Conservation (phyloP, 2,113 vertebrate genomes). For the Sylvietta virens region DNA sequence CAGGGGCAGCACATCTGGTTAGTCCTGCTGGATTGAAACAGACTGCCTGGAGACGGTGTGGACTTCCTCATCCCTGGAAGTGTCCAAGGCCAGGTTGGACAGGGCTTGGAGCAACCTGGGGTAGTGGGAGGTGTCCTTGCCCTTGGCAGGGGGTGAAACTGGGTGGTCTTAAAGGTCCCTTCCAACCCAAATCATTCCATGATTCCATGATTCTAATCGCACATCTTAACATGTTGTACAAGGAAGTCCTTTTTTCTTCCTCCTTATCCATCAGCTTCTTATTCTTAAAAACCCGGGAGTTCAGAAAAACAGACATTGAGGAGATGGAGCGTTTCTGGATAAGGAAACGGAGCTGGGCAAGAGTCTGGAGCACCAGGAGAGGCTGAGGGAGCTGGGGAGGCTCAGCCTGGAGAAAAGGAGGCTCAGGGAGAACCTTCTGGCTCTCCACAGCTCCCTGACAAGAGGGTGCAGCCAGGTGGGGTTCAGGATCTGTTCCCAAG, state of each 20-base stretch:
- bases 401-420: not conserved
- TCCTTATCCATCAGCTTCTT: not conserved
- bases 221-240: fast-evolving
- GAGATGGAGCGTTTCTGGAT: not conserved
- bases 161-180: not conserved
- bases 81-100: not conserved
- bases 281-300: not conserved
- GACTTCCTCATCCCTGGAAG: not conserved
- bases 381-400: not conserved
- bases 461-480: not conserved
- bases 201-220: not conserved
- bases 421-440: fast-evolving
- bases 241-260: not conserved
- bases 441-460: not conserved
- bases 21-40: not conserved
- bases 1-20: fast-evolving
- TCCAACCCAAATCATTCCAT: not conserved
- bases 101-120: not conserved
- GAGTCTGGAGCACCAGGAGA: not conserved
- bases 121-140: not conserved
- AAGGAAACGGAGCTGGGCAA: not conserved
- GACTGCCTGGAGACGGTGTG: fast-evolving
- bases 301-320: not conserved
- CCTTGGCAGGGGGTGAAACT: not conserved
- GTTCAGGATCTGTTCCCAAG: fast-evolving